These are phyloP conservation scores for Cygnus olor DNA, from an alignment of 2,797 vertebrate species.

Conservation along the genomic window DNA sequence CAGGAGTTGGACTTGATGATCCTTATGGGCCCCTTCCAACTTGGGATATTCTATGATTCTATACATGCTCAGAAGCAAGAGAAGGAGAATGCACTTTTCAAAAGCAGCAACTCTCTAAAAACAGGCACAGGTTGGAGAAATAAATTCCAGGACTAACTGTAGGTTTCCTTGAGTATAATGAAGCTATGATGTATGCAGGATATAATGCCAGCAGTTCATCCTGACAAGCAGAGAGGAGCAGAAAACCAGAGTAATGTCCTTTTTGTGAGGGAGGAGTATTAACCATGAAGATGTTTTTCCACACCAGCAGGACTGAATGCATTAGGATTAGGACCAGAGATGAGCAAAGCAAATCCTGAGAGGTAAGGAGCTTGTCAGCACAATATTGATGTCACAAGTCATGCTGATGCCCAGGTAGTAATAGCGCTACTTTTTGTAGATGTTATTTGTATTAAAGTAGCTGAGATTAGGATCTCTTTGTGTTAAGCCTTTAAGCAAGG, in stretches of 20 bases:
- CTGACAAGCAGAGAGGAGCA: slow-evolving; percentile 7
- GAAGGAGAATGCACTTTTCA: neutral
- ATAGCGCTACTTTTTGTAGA: slow-evolving; percentile 21
- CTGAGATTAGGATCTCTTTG: slow-evolving; percentile 61
- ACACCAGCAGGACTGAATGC: slow-evolving; percentile 25
- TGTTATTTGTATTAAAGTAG: slow-evolving; percentile 58
- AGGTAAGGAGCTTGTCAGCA: slow-evolving; percentile 45
- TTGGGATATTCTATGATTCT: too few species aligned
- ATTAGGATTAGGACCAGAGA: slow-evolving; percentile 50
- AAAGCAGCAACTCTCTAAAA: neutral
- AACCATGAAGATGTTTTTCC: slow-evolving; percentile 46
- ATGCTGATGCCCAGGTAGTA: slow-evolving; percentile 68
- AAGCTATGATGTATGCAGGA: neutral
- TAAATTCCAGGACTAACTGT: neutral
- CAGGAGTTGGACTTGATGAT: too few species aligned
- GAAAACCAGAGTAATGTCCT: neutral
- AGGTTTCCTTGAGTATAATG: neutral
- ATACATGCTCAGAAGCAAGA: neutral
- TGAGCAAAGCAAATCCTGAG: slow-evolving; percentile 53
- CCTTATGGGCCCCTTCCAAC: too few species aligned
- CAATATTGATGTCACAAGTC: slow-evolving; percentile 50
- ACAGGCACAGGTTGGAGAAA: neutral
- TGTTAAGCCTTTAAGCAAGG: slow-evolving; percentile 58
- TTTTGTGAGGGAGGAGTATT: slow-evolving; percentile 23
- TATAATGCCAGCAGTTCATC: neutral